These are phyloP conservation scores for Hanleya hanleyi DNA, from an alignment of 2,888 invertebrate genomes.

Conservation along the genomic window DNA sequence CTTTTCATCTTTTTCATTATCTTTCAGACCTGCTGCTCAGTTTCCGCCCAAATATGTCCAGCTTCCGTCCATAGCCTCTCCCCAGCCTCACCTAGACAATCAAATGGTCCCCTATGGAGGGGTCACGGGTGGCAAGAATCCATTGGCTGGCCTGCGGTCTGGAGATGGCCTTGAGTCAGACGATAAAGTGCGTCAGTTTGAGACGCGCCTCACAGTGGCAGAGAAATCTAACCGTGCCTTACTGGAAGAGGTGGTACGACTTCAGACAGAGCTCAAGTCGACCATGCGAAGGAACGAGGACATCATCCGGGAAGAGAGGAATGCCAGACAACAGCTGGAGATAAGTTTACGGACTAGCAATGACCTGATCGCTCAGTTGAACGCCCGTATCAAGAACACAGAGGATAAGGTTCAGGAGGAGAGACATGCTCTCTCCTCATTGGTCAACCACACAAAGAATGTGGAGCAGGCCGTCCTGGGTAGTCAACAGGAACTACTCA, in stretches of 20 bases:
- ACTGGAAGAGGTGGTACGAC: conserved; percentile 70
- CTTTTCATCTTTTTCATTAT: conserved; percentile 34
- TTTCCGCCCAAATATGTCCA: conserved; percentile 55
- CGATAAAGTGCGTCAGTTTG: conserved; percentile 63
- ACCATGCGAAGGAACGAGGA: conserved; percentile 66
- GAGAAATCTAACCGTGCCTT: conserved; percentile 73
- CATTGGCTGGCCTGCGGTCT: conserved; percentile 12
- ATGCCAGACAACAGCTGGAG: conserved; percentile 66
- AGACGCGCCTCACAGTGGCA: conserved; percentile 67
- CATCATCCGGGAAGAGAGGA: conserved; percentile 64
- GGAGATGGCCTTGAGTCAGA: conserved; percentile 49
- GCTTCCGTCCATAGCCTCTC: conserved; percentile 52
- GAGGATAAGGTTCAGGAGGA: conserved; percentile 70
- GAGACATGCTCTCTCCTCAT: conserved; percentile 55
- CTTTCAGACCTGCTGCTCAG: conserved; percentile 35
- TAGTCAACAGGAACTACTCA: conserved; percentile 66
- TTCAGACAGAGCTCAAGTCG: conserved; percentile 67
- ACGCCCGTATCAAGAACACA: conserved; percentile 60
- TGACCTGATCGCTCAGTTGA: conserved; percentile 67
- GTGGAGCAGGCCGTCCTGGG: conserved; percentile 68
- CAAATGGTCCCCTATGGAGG: conserved; percentile 45
- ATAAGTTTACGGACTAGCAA: conserved; percentile 64
- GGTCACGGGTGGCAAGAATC: conserved; percentile 34
- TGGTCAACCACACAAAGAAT: conserved; percentile 66
- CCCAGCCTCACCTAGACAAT: conserved; percentile 39